Evolutionary conservation across 92 coral and sea anemone genomes (phyloP), one percentile per base, ranked within the genome.

Genomic region (Meandrina meandrites): DNA sequence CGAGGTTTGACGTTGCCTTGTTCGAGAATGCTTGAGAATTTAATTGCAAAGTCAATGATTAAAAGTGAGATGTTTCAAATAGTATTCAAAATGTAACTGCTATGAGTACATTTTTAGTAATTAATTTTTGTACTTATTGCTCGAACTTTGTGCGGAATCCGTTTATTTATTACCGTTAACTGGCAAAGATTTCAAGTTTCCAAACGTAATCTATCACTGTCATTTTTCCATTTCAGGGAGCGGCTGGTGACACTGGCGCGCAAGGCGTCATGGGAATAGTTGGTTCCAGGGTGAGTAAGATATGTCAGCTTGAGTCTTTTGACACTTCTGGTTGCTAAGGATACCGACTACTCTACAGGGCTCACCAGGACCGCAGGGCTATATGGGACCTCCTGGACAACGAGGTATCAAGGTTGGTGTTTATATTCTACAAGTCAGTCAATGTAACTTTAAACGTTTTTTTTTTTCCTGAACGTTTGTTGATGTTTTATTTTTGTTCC

Each of bases 311-410:
- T 60, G 22, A 3, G 0, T 4, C 68, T 24, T 24, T 6, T 60
- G 1, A 24, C 5, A 10, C 68, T 16, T 34, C 34, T 34, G 40
- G 42, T 71, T 31, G 40, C 42, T 71, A 34, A 42, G 17, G 42
- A 13, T 62, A 18, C 22, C 15, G 12, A 36, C 31, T 36, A 18
- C 42, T 53, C 35, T 70, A 15, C 68, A 84, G 88, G 88, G 81
- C 8, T 40, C 27, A 4, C 81, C 81, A 3, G 88, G 88, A 58
- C 32, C 88, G 0, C 56, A 11, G 24, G 88, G 88, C 13, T 27
- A 19, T n/a, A 75, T 2, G 81, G 88, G 88, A 75, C 81, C 88
- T 0, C 57, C 47, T 18, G 88, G 88, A 76, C 51, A 75, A 45
- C 75, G 58, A 2, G 88, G 88, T 53, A 13, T 28, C 2, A 84